Base-by-base conservation (phyloP, 2,797 vertebrate genomes). In the Lutjanus campechanus region DNA sequence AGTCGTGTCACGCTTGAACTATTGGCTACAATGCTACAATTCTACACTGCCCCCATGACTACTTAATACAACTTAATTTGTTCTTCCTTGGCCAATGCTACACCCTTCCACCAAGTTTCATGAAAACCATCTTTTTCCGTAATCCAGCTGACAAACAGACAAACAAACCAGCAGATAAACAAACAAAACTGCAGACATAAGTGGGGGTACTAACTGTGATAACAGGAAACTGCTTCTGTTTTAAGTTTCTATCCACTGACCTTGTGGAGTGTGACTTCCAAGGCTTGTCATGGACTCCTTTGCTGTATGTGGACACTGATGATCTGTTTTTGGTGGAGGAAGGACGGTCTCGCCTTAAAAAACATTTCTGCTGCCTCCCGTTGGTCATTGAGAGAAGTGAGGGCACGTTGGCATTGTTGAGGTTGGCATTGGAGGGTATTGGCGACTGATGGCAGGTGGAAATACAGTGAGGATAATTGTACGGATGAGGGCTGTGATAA, bases 361-460 rank as follows among this genome's bases (percentile, higher is more conserved):
- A 81, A 86, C 82, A 82, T 70, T 79, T 89, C 77, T 84, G 86
- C 87, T 95, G 96, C 87, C 95, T 96, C 78, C 95, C 96, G 16
- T 95, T 95, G 80, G 88, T 85, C 81, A 91, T 56, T 69, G 89
- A 85, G 84, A 91, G 92, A 73, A 95, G 92, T 78, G 96, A 94
- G 93, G 97, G 97, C 94, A 97, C 83, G 6, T 99, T 99, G 96
- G 98, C 97, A 83, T 99, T 99, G 95, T 99, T 99, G 94, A 99
- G 97, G 93, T 98, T 99, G 94, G 96, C 96, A 82, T 98, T 99
- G 86, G 97, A 98, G 85, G 97, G 97, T 81, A 96, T 96, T 67
- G 97, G 96, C 55, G 96, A 95, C 89, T 96, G 97, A 91, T 94
- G 95, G 92, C 93, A 79, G 46, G 85, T 79, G 40, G 96, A 95